Evolutionary conservation across 2,113 vertebrate genomes (phyloP).

Genomic region (Brienomyrus brachyistius): DNA sequence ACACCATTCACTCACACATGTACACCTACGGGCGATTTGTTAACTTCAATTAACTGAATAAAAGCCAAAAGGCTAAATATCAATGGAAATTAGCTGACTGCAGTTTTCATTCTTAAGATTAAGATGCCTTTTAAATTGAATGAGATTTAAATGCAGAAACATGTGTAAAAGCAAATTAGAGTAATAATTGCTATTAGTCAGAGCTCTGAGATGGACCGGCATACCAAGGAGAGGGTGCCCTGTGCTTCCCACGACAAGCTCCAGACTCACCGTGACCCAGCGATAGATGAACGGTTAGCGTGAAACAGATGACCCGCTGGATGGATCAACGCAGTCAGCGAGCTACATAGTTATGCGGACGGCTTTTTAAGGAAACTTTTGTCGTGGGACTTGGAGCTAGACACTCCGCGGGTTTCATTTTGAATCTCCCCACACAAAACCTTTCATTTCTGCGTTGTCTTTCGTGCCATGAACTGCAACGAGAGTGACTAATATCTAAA

Average conservation of each 20-base stretch:
- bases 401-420: conserved; percentile 1
- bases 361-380: neutral
- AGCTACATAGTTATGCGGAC: neutral
- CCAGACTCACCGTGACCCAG: neutral
- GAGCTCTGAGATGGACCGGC: neutral
- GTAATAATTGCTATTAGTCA: neutral
- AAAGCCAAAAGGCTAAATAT: neutral
- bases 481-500: neutral
- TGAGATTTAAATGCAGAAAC: neutral
- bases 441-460: neutral
- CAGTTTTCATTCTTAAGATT: neutral
- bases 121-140: neutral
- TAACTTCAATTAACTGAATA: neutral
- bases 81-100: neutral
- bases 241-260: neutral
- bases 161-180: neutral
- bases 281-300: neutral
- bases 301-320: neutral
- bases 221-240: neutral
- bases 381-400: neutral
- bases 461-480: neutral
- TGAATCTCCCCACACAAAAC: neutral
- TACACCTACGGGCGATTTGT: no score
- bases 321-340: neutral
- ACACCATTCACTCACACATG: no score